phyloP scores from a whole-genome alignment of 2,113 vertebrate genomes.

The Erinaceus europaeus region DNA sequence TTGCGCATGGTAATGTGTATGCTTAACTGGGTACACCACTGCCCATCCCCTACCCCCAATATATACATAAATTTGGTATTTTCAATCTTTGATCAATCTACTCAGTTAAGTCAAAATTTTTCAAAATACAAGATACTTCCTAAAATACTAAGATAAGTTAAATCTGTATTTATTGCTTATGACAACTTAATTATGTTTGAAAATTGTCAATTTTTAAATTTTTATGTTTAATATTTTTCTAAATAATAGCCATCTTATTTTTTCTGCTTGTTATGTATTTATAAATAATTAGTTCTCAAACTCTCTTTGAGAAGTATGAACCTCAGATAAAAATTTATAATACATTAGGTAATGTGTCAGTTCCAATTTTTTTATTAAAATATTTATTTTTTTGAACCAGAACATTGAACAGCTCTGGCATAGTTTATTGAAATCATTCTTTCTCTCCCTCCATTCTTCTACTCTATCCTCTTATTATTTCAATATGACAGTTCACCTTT shows the following conservation, averaged over 20 bases:
- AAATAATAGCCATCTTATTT: neutral
- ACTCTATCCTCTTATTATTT: neutral
- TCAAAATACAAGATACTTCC: neutral
- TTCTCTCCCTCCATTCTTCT: neutral
- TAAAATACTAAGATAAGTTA: neutral
- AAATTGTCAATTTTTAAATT: neutral
- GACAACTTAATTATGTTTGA: neutral
- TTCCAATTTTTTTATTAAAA: neutral
- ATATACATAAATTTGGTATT: neutral
- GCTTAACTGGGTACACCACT: too few species aligned
- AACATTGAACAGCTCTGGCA: too few species aligned
- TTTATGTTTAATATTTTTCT: neutral
- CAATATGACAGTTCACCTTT: neutral
- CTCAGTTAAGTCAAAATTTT: neutral
- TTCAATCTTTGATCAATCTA: neutral
- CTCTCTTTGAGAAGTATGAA: neutral
- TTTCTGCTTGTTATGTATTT: neutral
- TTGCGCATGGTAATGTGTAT: too few species aligned
- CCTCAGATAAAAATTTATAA: neutral
- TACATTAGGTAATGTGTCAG: neutral
- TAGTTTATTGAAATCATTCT: neutral
- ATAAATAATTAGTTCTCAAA: neutral
- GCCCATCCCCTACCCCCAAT: too few species aligned
- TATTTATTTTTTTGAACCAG: too few species aligned
- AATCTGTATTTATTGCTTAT: neutral